These are phyloP conservation scores for Lepeophtheirus salmonis DNA, from an alignment of 1,140 invertebrate genomes.

Conservation along the genomic window DNA sequence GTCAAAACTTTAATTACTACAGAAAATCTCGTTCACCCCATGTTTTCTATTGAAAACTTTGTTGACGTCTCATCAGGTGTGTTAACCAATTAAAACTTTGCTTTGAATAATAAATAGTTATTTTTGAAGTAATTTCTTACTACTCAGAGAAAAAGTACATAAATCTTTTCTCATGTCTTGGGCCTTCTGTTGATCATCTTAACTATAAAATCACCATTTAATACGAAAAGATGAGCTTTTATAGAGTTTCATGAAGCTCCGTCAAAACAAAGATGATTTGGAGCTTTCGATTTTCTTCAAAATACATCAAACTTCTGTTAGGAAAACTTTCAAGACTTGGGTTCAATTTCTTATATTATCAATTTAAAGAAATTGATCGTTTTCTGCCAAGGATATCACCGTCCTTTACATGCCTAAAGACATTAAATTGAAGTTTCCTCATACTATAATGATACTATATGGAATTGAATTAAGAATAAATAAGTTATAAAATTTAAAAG, in stretches of 20 bases:
- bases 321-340: neutral
- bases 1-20: no score
- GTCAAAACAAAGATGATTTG: conserved; percentile 2
- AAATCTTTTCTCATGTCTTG: neutral
- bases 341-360: neutral
- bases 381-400: neutral
- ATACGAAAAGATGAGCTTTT: conserved; percentile 1
- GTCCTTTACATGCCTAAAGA: neutral
- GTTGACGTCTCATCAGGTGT: neutral
- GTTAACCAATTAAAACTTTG: neutral
- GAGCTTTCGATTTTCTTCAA: neutral
- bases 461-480: no score
- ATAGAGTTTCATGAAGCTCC: neutral
- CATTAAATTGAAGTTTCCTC: neutral
- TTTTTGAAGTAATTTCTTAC: neutral
- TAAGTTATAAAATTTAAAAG: no score
- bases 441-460: no score
- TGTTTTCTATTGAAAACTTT: neutral
- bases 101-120: neutral
- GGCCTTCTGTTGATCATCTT: neutral
- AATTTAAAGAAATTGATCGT: neutral
- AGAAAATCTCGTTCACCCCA: neutral
- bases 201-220: neutral
- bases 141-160: neutral
- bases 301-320: neutral